A percentile compares a stretch with the other conserved stretches of the same genome.
These are phyloP conservation scores for Ashinkailepas kermadecensis DNA, from an alignment of 2,888 invertebrate species.

Conservation along the genomic window DNA sequence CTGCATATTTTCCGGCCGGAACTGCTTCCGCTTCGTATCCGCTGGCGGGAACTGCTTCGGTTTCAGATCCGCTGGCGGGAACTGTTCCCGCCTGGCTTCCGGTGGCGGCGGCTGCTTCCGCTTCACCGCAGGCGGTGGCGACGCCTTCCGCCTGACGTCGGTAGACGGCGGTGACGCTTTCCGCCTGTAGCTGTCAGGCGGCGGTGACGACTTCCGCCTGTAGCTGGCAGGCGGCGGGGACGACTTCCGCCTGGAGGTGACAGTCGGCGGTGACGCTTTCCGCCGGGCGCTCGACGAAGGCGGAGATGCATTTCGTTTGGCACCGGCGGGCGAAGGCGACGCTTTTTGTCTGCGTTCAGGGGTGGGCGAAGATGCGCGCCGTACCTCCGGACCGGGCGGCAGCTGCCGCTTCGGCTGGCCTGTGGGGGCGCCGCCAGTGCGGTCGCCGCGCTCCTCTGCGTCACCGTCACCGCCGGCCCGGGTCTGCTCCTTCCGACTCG, in stretches of 20 bases:
- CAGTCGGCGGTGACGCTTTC: not conserved
- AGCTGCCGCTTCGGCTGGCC: not conserved
- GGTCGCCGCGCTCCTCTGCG: conserved; percentile 5
- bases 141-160: not conserved
- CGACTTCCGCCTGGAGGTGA: not conserved
- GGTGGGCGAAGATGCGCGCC: not conserved
- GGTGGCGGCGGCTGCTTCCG: conserved; percentile 35
- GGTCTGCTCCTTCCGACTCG: conserved; percentile 17
- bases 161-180: not conserved
- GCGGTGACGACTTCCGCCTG: not conserved
- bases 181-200: not conserved
- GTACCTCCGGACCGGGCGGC: not conserved
- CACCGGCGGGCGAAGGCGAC: not conserved
- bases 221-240: not conserved
- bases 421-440: not conserved
- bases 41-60: conserved; percentile 41
- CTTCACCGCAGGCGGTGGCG: not conserved
- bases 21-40: conserved; percentile 43
- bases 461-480: not conserved
- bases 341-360: not conserved
- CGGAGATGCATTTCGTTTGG: not conserved
- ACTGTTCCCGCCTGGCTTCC: conserved; percentile 45
- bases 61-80: conserved; percentile 41
- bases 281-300: not conserved
- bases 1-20: conserved; percentile 43